phyloP scores from a whole-genome alignment of 2,113 vertebrate genomes.

The Ranitomeya imitator region DNA sequence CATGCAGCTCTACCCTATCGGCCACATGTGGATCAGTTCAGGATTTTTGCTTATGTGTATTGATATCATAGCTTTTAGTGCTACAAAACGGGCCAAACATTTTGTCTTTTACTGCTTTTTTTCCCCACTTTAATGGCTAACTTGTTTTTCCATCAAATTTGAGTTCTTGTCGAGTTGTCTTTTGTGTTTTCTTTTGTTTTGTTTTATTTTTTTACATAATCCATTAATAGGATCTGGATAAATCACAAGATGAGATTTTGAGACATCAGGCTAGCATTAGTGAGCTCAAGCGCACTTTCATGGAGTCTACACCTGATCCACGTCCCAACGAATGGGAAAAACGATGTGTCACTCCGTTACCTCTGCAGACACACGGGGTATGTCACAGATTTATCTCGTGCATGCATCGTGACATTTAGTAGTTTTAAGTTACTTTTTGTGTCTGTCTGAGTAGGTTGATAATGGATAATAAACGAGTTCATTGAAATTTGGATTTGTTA shows the following conservation, averaged over 20 bases:
- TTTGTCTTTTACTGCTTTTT: not conserved
- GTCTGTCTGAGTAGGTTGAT: not conserved
- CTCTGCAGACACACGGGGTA: constrained; percentile 91
- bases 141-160: constrained; percentile 44
- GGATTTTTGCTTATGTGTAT: not conserved
- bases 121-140: not conserved
- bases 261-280: constrained; percentile 99
- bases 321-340: constrained; percentile 98
- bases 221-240: constrained; percentile 93
- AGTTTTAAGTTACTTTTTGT: constrained; percentile 53
- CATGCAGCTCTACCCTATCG: not conserved
- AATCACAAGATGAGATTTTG: constrained; percentile 97
- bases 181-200: constrained; percentile 53
- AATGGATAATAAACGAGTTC: not conserved
- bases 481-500: too few relatives aligned
- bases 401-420: constrained; percentile 46
- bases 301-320: constrained; percentile 95
- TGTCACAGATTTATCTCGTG: constrained; percentile 70
- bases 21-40: not conserved
- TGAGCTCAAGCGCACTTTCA: constrained; percentile 99
- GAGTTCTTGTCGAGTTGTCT: constrained; percentile 66
- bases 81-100: constrained; percentile 23
- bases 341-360: constrained; percentile 90
- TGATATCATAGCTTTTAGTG: not conserved
- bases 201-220: constrained; percentile 67